Conservation (phyloP, 2,888 invertebrate species). For the Gari tellinella region DNA sequence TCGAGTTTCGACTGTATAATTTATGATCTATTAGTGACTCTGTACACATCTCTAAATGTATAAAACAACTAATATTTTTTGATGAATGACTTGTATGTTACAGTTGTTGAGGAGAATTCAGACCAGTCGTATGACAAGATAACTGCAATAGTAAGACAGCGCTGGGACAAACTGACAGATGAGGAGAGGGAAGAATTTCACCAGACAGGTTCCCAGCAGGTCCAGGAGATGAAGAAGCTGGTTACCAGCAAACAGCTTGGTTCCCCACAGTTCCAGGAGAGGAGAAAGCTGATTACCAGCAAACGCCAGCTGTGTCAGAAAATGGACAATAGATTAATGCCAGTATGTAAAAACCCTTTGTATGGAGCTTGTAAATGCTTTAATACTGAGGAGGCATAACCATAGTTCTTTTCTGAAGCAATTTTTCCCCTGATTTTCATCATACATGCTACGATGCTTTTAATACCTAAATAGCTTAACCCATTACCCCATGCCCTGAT, state of each 20-base stretch:
- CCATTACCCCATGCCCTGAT: too few relatives aligned
- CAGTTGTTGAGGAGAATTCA: constrained; percentile 45
- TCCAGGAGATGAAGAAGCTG: constrained; percentile 43
- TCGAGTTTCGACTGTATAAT: too few relatives aligned
- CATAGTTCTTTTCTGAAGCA: too few relatives aligned
- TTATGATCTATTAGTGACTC: too few relatives aligned
- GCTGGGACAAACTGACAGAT: constrained; percentile 67
- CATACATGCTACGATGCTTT: too few relatives aligned
- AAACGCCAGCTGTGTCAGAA: constrained; percentile 20
- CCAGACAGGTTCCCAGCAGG: constrained; percentile 46
- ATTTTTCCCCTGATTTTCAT: too few relatives aligned
- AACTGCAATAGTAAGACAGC: constrained; percentile 52
- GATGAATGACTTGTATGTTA: too few relatives aligned
- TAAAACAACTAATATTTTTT: too few relatives aligned
- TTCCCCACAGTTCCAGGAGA: constrained; percentile 43
- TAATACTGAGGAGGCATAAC: too few relatives aligned
- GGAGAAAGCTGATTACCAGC: constrained; percentile 37
- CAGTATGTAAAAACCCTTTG: constrained; percentile 12
- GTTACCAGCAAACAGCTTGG: constrained; percentile 36
- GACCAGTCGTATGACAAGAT: constrained; percentile 62
- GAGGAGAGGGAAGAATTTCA: constrained; percentile 59
- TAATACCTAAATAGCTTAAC: too few relatives aligned
- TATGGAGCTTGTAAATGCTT: too few relatives aligned
- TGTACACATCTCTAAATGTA: too few relatives aligned
- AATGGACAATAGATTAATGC: constrained; percentile 19